Conservation (phyloP, 1,140 invertebrate species). For the Saccostrea echinata region DNA sequence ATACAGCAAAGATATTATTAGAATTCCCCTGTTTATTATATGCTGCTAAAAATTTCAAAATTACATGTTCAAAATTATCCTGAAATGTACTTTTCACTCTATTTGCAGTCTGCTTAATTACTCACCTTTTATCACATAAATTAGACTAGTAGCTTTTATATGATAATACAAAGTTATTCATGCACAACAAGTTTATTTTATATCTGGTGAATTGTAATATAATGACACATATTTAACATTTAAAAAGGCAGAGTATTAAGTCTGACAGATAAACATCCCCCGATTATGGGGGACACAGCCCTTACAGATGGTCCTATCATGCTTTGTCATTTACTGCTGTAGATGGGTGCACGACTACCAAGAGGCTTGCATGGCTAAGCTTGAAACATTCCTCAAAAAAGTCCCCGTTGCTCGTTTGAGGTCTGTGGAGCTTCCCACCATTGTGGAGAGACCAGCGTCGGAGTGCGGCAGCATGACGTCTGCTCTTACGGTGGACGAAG, state of each 20-base stretch:
- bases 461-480: not conserved
- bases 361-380: constrained; percentile 99
- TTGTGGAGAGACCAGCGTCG: constrained; percentile 39
- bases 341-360: constrained; percentile 99
- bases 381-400: constrained; percentile 85
- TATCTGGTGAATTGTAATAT: not conserved
- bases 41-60: too few species aligned
- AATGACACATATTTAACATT: not conserved
- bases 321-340: constrained; percentile 89
- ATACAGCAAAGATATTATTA: too few species aligned
- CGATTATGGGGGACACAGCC: not conserved
- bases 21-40: too few species aligned
- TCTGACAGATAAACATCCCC: not conserved
- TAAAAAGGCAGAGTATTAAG: not conserved
- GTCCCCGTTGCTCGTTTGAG: constrained; percentile 30
- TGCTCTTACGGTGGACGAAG: not conserved
- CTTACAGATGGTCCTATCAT: constrained; percentile 92
- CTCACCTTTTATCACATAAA: not conserved
- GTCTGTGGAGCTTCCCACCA: constrained; percentile 34
- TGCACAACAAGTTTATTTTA: not conserved
- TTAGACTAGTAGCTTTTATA: not conserved
- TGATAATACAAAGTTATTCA: not conserved
- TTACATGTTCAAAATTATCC: not conserved
- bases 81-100: not conserved
- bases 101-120: not conserved